phyloP scores from a whole-genome alignment of 1,140 invertebrate species.

The Bacillus rossius region DNA sequence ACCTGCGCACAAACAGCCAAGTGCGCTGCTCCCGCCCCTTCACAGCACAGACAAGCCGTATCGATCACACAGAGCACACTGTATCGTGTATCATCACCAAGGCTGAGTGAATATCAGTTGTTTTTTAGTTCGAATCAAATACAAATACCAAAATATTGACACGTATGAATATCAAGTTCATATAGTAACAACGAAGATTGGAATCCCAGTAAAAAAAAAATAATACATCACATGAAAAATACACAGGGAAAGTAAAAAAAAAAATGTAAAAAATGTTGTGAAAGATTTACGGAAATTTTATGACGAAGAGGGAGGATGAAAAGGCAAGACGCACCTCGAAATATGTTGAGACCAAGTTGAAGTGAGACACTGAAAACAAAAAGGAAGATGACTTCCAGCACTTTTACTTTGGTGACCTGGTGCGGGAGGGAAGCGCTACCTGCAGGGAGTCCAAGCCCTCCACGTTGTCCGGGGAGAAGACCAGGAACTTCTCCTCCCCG shows the following conservation, averaged over 20 bases:
- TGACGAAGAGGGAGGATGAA: too few relatives aligned
- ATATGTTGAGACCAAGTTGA: too few relatives aligned
- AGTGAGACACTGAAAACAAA: too few relatives aligned
- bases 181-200: background rate
- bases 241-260: too few relatives aligned
- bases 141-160: too few relatives aligned
- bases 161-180: background rate
- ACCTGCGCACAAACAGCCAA: slow-evolving; percentile 40
- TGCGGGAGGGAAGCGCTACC: slow-evolving; percentile 32
- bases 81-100: background rate
- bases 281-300: too few relatives aligned
- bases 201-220: too few relatives aligned
- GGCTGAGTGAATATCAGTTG: background rate
- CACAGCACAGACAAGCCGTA: background rate
- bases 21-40: background rate
- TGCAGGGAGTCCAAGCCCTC: slow-evolving; percentile 50
- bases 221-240: too few relatives aligned
- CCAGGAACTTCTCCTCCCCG: slow-evolving; percentile 54
- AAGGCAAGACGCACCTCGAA: too few relatives aligned
- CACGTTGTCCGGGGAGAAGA: slow-evolving; percentile 52
- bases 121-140: too few relatives aligned
- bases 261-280: too few relatives aligned
- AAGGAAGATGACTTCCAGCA: too few relatives aligned
- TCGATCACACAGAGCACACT: background rate
- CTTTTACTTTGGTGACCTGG: background rate